Base-by-base conservation (phyloP, 2,888 invertebrate genomes). In the Athetis lepigone region DNA sequence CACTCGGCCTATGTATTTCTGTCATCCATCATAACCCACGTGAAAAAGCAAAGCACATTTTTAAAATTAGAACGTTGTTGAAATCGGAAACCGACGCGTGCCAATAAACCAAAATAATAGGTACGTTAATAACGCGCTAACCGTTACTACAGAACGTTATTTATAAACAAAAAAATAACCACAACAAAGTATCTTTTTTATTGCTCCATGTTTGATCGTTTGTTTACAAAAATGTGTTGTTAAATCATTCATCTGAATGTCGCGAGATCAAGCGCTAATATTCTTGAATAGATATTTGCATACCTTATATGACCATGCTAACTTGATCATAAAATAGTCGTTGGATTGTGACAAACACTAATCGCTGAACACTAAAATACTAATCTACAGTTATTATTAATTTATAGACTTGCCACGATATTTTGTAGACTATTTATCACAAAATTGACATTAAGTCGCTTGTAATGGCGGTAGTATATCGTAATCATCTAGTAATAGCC, bases 31-130 rank as follows among this genome's bases (percentile, higher is more conserved):
- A 70, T 60, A 75, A 50, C 63, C 49, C 71, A 69, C 67, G 73
- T 62, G 70, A 75, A 75, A 81, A 84, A 75, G 74, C 67, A 67
- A 78, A 79, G 79, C 73, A 74, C 42, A n/a, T 62, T 75, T 81
- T 79, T 81, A 85, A 84, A 86, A 81, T 84, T 84, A 84, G 84
- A 86, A 79, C 77, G 77, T 73, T 72, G 75, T 82, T 65, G 83
- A 80, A 87, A 88, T 83, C 59, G 64, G 72, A 82, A 81, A 80
- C 83, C 73, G 76, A 76, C 79, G 82, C 89, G 89, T 88, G 88
- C 85, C 80, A 69, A 80, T 81, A 85, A 82, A 75, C 78, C 83
- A 82, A 85, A 88, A 85, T 83, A 86, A 78, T 75, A 76, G 71
- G 71, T 56, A 76, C 72, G 71, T 56, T 75, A 77, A 63, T 77